Base-by-base conservation (phyloP, 2,888 invertebrate genomes). In the Hypomecis punctinalis region DNA sequence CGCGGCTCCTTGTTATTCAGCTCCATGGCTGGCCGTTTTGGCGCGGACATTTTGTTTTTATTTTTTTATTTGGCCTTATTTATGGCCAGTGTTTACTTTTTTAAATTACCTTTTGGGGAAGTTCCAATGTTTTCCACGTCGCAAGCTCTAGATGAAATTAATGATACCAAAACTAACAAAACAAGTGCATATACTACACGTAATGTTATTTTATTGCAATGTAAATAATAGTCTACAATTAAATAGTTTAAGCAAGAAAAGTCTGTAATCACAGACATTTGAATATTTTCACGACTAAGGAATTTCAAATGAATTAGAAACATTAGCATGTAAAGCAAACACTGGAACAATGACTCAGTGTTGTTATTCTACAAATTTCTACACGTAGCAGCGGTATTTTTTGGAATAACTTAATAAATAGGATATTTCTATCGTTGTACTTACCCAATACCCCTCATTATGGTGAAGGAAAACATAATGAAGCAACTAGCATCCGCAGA, bases 1-100 rank as follows among this genome's bases (percentile, higher is more conserved):
- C 83, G 80, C 66, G 75, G 75, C 74, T 76, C 69, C 51, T 63
- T 70, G 73, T 61, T 57, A 62, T 69, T 68, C 23, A 40, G 23
- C 40, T 40, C 52, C 52, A n/a, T 47, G 53, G 51, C 40, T 37
- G 6, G 46, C 57, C 46, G 52, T 66, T 52, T 67, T 62, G 63
- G 67, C 57, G 63, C 47, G 42, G 39, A 57, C 8, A 33, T 36
- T 55, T 52, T 62, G 23, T 54, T 57, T 52, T 67, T 61, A 56
- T 43, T 36, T 47, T n/a, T 58, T 53, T 49, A 35, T 52, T 56
- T 39, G 23, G 6, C 54, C 9, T 46, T 63, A 48, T 23, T 61
- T 43, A 45, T 46, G 23, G 47, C 52, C 52, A 66, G 63, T 53
- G 46, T 54, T 54, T 62, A 47, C 39, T 39, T 39, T 39, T 39